Evolutionary conservation across 2,113 vertebrate genomes (phyloP).

Genomic region (Alectura lathami): DNA sequence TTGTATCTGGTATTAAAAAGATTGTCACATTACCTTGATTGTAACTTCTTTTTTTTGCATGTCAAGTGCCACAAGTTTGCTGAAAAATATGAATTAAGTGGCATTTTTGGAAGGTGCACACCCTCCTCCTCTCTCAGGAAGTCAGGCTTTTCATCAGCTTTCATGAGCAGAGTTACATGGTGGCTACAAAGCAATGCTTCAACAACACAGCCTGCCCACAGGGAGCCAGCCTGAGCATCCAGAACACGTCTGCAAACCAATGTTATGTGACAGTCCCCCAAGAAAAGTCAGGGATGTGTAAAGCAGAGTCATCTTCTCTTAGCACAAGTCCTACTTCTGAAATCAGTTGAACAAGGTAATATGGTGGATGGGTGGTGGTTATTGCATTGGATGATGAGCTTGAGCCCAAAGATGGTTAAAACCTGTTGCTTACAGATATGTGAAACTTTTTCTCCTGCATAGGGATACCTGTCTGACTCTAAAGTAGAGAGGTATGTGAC

Average conservation of each 20-base stretch:
- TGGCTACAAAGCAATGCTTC: background rate
- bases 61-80: background rate
- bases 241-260: background rate
- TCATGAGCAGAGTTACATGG: background rate
- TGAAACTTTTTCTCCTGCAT: background rate
- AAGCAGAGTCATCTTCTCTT: background rate
- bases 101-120: background rate
- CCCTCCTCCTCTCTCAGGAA: background rate
- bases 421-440: background rate
- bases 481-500: background rate
- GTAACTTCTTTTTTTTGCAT: background rate
- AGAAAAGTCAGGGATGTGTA: background rate
- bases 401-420: background rate
- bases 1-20: background rate
- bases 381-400: background rate
- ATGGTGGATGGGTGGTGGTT: background rate
- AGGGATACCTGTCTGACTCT: background rate
- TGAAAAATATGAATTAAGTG: background rate
- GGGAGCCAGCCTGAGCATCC: background rate
- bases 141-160: background rate
- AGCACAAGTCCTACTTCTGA: background rate
- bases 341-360: background rate
- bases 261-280: background rate
- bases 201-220: background rate
- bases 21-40: background rate